A percentile compares a stretch with the other conserved stretches of the same genome.
Evolutionary conservation across 2,113 vertebrate genomes (phyloP).

Genomic region (Apodemus speciosus): DNA sequence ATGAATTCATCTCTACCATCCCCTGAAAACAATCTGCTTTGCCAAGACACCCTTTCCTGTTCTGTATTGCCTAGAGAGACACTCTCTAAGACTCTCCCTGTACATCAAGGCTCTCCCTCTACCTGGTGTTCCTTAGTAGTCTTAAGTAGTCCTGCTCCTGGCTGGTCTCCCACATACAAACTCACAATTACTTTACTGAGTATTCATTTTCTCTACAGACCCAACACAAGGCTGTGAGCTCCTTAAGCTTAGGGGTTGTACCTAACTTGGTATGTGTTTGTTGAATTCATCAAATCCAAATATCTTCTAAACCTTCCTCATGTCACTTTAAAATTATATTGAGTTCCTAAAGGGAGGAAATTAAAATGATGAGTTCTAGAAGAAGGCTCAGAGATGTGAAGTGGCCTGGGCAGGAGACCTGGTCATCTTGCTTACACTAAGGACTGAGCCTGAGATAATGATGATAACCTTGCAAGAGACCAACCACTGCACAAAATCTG

Average conservation of each 20-base stretch:
- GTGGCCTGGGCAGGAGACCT: too few relatives aligned
- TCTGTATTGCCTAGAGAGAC: not conserved
- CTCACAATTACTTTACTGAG: not conserved
- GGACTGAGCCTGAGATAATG: not conserved
- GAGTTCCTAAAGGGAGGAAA: not conserved
- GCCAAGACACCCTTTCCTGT: not conserved
- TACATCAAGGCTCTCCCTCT: not conserved
- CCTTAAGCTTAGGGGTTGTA: not conserved
- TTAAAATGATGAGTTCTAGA: not conserved
- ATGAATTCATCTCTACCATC: constrained; percentile 35
- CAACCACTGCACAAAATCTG: not conserved
- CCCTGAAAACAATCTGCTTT: not conserved
- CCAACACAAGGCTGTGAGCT: not conserved
- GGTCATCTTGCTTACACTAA: not conserved
- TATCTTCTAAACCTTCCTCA: not conserved
- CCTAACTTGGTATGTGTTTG: not conserved
- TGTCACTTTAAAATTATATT: not conserved
- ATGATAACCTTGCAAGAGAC: not conserved
- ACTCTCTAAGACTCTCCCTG: not conserved
- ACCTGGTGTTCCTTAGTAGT: not conserved
- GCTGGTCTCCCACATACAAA: not conserved
- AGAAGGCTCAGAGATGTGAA: not conserved
- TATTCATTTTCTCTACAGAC: not conserved
- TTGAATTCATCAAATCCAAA: not conserved
- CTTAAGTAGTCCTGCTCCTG: not conserved